Evolutionary conservation across 37 sponge, comb jelly and placozoan genomes (phyloP), one percentile per base, ranked within the genome.

Genomic region (Crambe crambe): DNA sequence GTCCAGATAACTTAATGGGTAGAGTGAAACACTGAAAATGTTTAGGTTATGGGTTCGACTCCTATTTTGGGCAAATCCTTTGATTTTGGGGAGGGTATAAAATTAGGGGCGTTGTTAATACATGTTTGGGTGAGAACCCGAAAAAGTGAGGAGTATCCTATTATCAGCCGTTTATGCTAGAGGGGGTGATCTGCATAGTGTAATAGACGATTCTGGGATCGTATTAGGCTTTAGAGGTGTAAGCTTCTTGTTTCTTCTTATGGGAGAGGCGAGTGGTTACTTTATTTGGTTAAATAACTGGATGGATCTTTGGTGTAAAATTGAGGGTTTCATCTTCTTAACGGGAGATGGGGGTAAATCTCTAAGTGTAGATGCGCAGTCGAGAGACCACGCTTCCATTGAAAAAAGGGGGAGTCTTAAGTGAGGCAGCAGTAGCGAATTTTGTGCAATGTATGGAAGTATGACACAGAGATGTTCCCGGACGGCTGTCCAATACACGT

Each of bases 381-480:
- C 70, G 78, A 91, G 81, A 85, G 83, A 87, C 83, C 91, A 91
- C 91, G 82, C 59, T 86, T 83, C 54, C 90, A 85, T 76, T 90
- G 86, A 85, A 85, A 83, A 69, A 83, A 84, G 85, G 85, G 89
- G 80, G 66, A 89, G 85, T 73, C 85, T 83, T 73, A 74, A 43
- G 32, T 67, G 90, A 80, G 87, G 87, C 92, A 80, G 92, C 92
- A 86, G 92, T 91, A 87, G 77, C 83, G 88, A 79, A 91, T 87
- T 30, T 91, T 91, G 92, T 91, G 88, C 88, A 89, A 91, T 91
- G 85, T 87, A 91, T 86, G 84, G 79, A 87, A 91, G 92, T 87
- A 87, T 79, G 92, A 91, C 88, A 91, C 92, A 91, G 92, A 74
- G 92, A 87, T 87, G 76, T 83, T 84, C 76, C 88, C 59, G 74